phyloP scores from a whole-genome alignment of 2,797 vertebrate genomes.

The Vultur gryphus region DNA sequence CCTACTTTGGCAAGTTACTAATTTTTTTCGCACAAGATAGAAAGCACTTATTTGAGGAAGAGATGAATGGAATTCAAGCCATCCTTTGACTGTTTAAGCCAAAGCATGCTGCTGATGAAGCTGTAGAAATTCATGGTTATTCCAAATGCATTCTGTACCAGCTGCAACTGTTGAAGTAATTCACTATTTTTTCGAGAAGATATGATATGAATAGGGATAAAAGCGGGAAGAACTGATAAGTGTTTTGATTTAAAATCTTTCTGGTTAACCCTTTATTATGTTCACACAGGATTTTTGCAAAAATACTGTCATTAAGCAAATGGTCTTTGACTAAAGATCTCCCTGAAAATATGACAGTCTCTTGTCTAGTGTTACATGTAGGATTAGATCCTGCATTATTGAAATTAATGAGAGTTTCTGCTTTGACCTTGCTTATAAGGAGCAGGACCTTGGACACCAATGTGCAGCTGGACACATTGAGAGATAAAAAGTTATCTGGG shows the following conservation, averaged over 20 bases:
- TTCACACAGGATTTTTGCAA: not conserved
- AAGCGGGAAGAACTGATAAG: not conserved
- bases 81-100: not conserved
- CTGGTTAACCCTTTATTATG: not conserved
- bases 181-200: not conserved
- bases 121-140: not conserved
- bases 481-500: not conserved
- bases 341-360: not conserved
- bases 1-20: not conserved
- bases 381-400: not conserved
- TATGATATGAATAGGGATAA: not conserved
- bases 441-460: not conserved
- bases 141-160: not conserved
- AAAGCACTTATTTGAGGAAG: not conserved
- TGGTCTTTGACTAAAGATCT: not conserved
- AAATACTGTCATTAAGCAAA: not conserved
- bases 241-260: constrained; percentile 1
- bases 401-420: not conserved
- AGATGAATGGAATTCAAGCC: not conserved
- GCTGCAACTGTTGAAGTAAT: not conserved
- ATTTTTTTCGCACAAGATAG: not conserved
- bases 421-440: not conserved
- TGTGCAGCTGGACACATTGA: not conserved
- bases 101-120: not conserved
- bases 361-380: not conserved